Evolutionary conservation across 2,113 vertebrate genomes (phyloP).

Genomic region (Pomatorhinus ruficollis): DNA sequence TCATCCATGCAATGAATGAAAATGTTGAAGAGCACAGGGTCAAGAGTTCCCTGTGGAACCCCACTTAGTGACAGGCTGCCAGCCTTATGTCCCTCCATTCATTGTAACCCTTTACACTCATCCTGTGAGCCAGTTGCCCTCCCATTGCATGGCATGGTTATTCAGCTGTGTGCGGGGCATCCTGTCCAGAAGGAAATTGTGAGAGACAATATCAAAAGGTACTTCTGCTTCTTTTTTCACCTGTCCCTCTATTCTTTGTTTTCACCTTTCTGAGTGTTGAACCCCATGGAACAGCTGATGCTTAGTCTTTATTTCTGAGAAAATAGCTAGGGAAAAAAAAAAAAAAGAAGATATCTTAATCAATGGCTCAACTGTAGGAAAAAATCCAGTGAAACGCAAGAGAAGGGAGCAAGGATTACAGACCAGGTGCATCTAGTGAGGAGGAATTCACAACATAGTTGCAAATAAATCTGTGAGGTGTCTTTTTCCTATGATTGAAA

Average conservation of each 20-base stretch:
- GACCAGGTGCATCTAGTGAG: not conserved
- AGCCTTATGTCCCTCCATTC: not conserved
- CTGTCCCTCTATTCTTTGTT: not conserved
- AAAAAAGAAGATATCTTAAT: not conserved
- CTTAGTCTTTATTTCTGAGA: not conserved
- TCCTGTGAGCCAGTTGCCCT: not conserved
- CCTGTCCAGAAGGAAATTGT: not conserved
- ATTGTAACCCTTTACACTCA: not conserved
- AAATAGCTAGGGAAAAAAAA: not conserved
- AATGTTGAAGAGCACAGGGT: not conserved
- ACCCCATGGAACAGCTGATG: accelerated
- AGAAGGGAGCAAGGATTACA: not conserved
- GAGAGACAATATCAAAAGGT: not conserved
- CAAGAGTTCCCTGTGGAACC: accelerated
- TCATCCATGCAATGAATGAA: not conserved
- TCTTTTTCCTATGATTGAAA: not conserved
- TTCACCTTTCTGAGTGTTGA: not conserved
- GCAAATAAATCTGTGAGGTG: not conserved
- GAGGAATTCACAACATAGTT: not conserved
- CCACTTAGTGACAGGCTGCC: no score
- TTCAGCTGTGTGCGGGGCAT: not conserved
- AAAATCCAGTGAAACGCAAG: not conserved
- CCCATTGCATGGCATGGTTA: not conserved
- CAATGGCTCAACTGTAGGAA: not conserved
- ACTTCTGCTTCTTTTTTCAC: not conserved